A percentile compares a stretch with the other conserved stretches of the same genome.
phyloP scores from a whole-genome alignment of 2,888 invertebrate species.

The Polia nebulosa region DNA sequence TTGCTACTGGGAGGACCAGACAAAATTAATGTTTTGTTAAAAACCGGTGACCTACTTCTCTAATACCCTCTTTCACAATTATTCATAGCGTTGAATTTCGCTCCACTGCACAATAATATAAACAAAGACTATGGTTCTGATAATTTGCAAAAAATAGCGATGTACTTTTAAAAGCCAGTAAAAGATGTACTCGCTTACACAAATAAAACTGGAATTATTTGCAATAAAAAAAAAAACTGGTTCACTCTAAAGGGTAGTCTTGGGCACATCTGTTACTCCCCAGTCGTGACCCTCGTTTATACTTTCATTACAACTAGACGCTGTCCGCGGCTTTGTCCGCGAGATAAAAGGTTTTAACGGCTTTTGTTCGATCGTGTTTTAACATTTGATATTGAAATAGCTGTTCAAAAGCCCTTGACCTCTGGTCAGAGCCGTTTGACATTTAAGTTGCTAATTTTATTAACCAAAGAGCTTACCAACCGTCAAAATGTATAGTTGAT shows the following conservation, averaged over 20 bases:
- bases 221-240: conserved; percentile 37
- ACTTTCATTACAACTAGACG: conserved; percentile 11
- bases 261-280: conserved; percentile 27
- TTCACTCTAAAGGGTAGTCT: conserved; percentile 12
- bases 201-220: conserved; percentile 34
- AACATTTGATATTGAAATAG: conserved; percentile 3
- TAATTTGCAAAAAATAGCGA: not conserved
- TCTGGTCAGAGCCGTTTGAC: conserved; percentile 4
- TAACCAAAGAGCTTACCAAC: conserved; percentile 6
- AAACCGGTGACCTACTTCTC: not conserved
- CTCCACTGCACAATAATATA: conserved; percentile 5
- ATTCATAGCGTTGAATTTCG: not conserved
- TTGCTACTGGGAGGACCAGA: not conserved
- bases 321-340: conserved; percentile 4
- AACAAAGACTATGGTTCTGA: not conserved
- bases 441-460: conserved; percentile 22
- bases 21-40: not conserved
- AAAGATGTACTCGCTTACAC: conserved; percentile 16
- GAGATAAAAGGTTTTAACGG: conserved; percentile 6
- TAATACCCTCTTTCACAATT: not conserved
- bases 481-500: not conserved
- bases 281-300: conserved; percentile 2
- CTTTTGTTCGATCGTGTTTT: conserved; percentile 3
- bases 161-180: not conserved
- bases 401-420: conserved; percentile 6